Evolutionary conservation across 1,140 invertebrate species (phyloP).

Genomic region (Aphelenchoides besseyi): DNA sequence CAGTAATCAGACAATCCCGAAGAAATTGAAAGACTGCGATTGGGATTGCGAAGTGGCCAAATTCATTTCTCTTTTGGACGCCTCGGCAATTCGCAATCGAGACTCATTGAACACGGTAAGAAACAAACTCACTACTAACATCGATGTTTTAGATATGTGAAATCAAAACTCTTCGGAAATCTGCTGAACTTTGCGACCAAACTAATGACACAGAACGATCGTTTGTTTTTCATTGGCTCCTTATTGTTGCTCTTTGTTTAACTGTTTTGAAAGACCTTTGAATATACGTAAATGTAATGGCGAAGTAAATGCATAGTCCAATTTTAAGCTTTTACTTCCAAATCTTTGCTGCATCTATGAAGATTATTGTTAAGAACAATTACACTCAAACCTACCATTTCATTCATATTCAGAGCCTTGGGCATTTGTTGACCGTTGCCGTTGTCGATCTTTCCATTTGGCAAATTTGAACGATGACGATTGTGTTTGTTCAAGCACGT

Average conservation of each 20-base stretch:
- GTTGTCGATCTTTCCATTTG: neutral
- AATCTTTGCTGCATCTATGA: conserved; percentile 2
- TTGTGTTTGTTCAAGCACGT: conserved; percentile 11
- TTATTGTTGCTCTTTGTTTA: neutral
- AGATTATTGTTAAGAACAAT: neutral
- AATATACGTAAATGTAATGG: no score
- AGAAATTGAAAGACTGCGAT: neutral
- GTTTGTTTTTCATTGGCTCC: neutral
- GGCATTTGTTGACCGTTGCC: neutral
- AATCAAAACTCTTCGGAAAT: neutral
- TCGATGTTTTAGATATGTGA: neutral
- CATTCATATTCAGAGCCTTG: conserved; percentile 11
- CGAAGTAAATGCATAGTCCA: neutral
- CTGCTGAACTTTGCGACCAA: neutral
- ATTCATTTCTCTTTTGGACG: neutral
- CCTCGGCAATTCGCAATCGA: neutral
- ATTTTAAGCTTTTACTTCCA: conserved; percentile 9
- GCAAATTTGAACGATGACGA: neutral
- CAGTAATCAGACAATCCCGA: neutral
- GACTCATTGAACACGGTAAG: neutral
- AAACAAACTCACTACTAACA: neutral
- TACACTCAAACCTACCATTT: neutral
- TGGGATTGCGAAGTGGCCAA: neutral
- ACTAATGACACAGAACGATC: neutral
- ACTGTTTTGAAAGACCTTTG: neutral